Base-by-base conservation (phyloP, 2,113 vertebrate genomes). In the Fulmarus glacialis region DNA sequence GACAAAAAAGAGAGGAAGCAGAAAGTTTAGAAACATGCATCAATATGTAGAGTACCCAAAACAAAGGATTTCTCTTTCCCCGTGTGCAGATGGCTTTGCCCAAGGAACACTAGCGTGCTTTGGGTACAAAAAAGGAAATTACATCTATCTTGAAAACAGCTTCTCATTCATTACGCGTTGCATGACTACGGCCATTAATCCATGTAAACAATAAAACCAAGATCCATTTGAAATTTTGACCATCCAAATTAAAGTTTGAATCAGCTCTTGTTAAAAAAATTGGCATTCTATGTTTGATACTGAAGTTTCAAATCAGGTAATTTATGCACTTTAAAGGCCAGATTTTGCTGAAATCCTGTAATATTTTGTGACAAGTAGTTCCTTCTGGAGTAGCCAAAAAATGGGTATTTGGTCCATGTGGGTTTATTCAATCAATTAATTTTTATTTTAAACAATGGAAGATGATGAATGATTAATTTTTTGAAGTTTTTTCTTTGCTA, bases 31-130 rank as follows among this genome's bases (percentile, higher is more conserved):
- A 75, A 92, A 60, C 38, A 60, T 48, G n/a, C 30, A 62, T 82
- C 90, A 74, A 27, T 29, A 84, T 9, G 45, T 27, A 52, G 34
- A 89, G 26, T 20, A 89, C 22, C 52, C 68, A 71, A 82, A 91
- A 87, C 84, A 95, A 95, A 95, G 87, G 70, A 75, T 87, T 96
- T 72, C 84, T 92, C 83, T 87, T 75, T 89, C 56, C 64, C 81
- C 38, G 24, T 47, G 81, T 64, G 82, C 87, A 89, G 91, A 89
- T 88, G 82, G 94, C 89, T 92, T 84, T 36, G 64, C 63, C 60
- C 75, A 83, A 93, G 83, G 81, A 95, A 93, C 43, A 64, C 55
- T 45, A 52, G 87, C n/a, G 14, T 97, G 88, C 80, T 82, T 40
- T 40, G 83, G 66, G 87, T 91, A 91, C 89, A 87, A 88, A 96